Conservation (phyloP, 2,888 invertebrate species). For the Exocentrus adspersus region DNA sequence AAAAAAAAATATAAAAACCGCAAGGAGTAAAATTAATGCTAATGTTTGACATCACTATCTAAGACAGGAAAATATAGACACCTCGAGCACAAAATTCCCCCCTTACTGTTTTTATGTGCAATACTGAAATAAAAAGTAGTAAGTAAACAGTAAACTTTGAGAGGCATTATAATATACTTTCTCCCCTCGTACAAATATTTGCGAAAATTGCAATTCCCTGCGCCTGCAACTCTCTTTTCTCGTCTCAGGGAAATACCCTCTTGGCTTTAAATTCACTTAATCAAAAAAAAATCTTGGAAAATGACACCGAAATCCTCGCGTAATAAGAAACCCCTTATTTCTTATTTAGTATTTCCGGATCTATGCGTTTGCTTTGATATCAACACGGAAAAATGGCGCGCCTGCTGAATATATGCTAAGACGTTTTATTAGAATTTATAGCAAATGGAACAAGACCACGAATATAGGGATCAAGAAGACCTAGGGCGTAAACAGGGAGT, state of each 20-base stretch:
- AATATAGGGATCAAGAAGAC: conserved; percentile 51
- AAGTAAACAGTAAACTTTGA: conserved; percentile 15
- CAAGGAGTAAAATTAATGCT: background rate
- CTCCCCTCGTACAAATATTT: conserved; percentile 26
- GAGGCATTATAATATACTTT: conserved; percentile 8
- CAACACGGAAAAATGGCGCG: conserved; percentile 22
- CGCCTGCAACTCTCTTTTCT: background rate
- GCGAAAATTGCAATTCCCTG: conserved; percentile 18
- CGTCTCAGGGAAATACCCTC: conserved; percentile 12
- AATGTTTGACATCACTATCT: background rate
- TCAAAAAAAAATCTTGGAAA: conserved; percentile 33
- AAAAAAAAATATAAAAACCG: too few relatives aligned
- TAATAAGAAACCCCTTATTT: conserved; percentile 36
- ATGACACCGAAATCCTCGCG: conserved; percentile 37
- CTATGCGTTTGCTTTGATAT: conserved; percentile 32
- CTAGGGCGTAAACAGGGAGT: conserved; percentile 53
- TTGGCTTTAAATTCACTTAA: conserved; percentile 36
- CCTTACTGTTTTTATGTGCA: background rate
- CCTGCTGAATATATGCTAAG: conserved; percentile 51
- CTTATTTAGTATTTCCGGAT: conserved; percentile 45
- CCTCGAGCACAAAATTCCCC: background rate
- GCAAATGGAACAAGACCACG: conserved; percentile 55
- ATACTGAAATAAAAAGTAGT: conserved; percentile 13
- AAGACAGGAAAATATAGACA: background rate
- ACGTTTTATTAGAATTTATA: conserved; percentile 58